Percentiles rank a stretch among this genome's conserved stretches.
phyloP scores from a whole-genome alignment of 2,113 vertebrate genomes.

The Trematocara nigrifrons region DNA sequence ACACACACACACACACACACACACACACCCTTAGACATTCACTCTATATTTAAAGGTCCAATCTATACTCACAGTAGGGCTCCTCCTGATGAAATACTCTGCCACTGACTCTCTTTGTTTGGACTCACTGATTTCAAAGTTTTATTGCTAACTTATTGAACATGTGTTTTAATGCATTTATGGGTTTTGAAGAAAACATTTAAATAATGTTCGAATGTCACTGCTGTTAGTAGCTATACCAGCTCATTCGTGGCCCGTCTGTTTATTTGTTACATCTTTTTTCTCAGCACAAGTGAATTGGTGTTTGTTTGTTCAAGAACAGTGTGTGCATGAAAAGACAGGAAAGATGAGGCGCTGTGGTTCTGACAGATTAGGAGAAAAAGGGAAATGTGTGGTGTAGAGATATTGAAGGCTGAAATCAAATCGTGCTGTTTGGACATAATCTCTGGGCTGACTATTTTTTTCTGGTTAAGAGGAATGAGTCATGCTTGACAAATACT shows the following conservation, averaged over 20 bases:
- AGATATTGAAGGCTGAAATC: not conserved
- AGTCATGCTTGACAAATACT: not conserved
- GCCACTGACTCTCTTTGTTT: not conserved
- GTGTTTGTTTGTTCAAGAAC: not conserved
- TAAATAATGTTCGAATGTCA: not conserved
- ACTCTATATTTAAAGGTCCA: conserved; percentile 26
- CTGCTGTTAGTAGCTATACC: not conserved
- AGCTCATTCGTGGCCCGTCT: not conserved
- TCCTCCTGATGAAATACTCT: conserved; percentile 29
- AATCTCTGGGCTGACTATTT: not conserved
- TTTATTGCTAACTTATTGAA: not conserved
- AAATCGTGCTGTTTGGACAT: not conserved
- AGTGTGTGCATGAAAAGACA: not conserved
- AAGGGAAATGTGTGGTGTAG: not conserved
- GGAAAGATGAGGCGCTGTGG: not conserved
- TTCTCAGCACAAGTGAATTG: not conserved
- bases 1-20: not conserved
- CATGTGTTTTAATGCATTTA: not conserved
- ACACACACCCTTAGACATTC: not conserved
- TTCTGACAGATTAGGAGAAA: not conserved
- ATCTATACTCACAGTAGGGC: conserved; percentile 28
- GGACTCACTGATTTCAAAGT: not conserved
- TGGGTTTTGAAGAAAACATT: not conserved
- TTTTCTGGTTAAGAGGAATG: not conserved
- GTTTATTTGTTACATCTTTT: not conserved